phyloP scores from a whole-genome alignment of 2,113 vertebrate species.

The Spheniscus mendiculus region DNA sequence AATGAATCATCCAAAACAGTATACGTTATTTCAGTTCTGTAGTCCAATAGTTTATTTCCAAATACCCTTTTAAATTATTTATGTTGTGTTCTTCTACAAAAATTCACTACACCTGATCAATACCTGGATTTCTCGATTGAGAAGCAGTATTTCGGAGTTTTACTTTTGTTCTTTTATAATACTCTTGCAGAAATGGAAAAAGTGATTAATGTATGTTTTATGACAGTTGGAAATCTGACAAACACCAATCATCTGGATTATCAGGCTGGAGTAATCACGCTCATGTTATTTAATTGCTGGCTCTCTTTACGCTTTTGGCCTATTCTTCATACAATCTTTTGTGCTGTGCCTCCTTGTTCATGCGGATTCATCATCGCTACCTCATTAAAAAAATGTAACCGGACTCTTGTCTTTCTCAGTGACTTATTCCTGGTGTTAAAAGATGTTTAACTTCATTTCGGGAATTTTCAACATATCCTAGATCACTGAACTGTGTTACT shows the following conservation, averaged over 20 bases:
- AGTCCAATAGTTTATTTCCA: slow-evolving; percentile 31
- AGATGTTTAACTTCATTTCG: background rate
- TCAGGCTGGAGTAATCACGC: background rate
- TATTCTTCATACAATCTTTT: background rate
- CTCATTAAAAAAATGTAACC: background rate
- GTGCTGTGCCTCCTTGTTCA: background rate
- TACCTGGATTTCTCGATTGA: background rate
- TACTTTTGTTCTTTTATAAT: background rate
- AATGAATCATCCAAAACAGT: slow-evolving; percentile 11
- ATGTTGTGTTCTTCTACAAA: slow-evolving; percentile 12
- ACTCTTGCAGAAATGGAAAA: background rate
- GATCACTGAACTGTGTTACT: background rate
- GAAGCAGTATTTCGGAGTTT: background rate
- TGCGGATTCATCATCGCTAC: background rate
- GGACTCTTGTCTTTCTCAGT: background rate
- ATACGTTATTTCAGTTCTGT: background rate
- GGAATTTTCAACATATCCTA: background rate
- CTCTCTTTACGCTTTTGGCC: background rate
- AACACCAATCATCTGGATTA: background rate
- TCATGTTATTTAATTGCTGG: background rate
- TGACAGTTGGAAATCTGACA: background rate
- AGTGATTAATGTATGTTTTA: background rate
- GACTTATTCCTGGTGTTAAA: background rate
- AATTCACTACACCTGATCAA: slow-evolving; percentile 1
- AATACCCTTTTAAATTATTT: slow-evolving; percentile 12